Evolutionary conservation across 2,113 vertebrate genomes (phyloP), one percentile per base, ranked within the genome.

Genomic region (Cairina moschata): DNA sequence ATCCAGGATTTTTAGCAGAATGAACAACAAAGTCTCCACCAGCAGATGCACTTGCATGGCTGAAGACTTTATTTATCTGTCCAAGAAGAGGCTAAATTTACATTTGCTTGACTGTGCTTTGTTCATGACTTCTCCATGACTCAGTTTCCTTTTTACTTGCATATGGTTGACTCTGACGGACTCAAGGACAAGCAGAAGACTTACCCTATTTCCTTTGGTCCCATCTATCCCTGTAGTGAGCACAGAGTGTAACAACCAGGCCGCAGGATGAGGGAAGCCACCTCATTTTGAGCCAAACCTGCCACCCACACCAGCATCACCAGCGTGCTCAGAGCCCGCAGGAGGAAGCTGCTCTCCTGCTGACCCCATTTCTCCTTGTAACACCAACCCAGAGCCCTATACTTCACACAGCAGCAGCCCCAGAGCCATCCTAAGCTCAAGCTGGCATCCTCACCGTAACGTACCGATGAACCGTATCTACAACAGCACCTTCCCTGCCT

Each of bases 111-210:
- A 21, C 8, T 40, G 25, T n/a, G 28, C 52, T 42, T 73, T 8
- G n/a, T 25, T 7, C 20, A 34, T 10, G 20, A 23, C 28, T 8
- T 28, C 44, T 46, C 59, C 0, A 0, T 68, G 46, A 60, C 90
- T 93, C 91, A 48, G 60, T 88, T 95, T 93, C 95, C 65, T 75
- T 42, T 76, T 72, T 36, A 22, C 11, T 90, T 67, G 17, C 20
- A 74, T 86, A 72, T 52, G 11, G 60, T 90, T 90, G 63, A 85
- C 15, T 58, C 50, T 52, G 71, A 29, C 44, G 63, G 34, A 25
- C 56, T 68, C 44, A 36, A 69, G 55, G 38, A 59, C n/a, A 60
- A 16, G 10, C 40, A 90, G 23, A 62, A 89, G 22, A 66, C 87
- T 44, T 15, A 66, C 87, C 48, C 20, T 17, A 25, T 54, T 79